Conservation (phyloP, 1,140 invertebrate genomes). For the Popillia japonica region DNA sequence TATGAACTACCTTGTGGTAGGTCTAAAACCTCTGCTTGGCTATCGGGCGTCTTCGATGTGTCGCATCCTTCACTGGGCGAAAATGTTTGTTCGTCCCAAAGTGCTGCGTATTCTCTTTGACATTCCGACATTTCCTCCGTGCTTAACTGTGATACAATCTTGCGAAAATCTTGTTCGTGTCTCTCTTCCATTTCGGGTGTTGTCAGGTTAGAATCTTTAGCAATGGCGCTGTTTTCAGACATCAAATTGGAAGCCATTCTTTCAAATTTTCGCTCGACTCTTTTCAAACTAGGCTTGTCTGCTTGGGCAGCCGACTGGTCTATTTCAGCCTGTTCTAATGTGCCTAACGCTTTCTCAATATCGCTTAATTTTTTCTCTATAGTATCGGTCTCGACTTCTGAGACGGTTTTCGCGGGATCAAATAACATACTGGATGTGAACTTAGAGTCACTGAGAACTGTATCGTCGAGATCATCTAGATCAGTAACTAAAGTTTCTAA, state of each 20-base stretch:
- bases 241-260: conserved; percentile 63
- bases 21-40: conserved; percentile 58
- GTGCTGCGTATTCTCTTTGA: conserved; percentile 59
- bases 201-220: conserved; percentile 54
- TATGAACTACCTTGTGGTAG: conserved; percentile 61
- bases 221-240: conserved; percentile 53
- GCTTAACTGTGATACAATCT: conserved; percentile 62
- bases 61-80: conserved; percentile 61
- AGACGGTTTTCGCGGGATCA: conserved; percentile 41
- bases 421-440: conserved; percentile 28
- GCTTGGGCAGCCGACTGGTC: background rate
- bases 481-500: conserved; percentile 53
- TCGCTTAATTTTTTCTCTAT: conserved; percentile 58
- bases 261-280: conserved; percentile 68
- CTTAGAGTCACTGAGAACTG: background rate
- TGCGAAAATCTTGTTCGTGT: conserved; percentile 63
- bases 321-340: conserved; percentile 52
- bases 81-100: conserved; percentile 63
- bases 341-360: conserved; percentile 58
- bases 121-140: conserved; percentile 63
- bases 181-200: conserved; percentile 59
- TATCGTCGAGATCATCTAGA: conserved; percentile 45
- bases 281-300: conserved; percentile 53
- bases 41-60: conserved; percentile 59
- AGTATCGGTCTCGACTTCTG: conserved; percentile 52